Percentiles rank a stretch among this genome's conserved stretches.
phyloP scores from a whole-genome alignment of 2,888 invertebrate species.

The Diarsia dahlii region DNA sequence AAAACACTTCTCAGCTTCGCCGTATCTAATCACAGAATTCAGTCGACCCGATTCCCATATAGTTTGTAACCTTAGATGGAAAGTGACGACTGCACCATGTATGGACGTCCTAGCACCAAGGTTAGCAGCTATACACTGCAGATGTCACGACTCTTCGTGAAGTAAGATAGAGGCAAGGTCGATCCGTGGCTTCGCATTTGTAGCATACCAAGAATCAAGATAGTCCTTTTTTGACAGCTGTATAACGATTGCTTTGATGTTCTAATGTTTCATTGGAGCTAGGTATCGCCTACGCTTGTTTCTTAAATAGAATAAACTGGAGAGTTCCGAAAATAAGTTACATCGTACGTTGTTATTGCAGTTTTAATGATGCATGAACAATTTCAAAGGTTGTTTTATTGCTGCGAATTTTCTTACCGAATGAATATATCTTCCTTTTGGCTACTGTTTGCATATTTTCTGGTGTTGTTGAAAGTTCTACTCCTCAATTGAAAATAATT shows the following conservation, averaged over 20 bases:
- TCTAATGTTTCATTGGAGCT: conserved; percentile 6
- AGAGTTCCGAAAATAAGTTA: conserved; percentile 12
- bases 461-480: background rate
- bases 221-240: conserved; percentile 66
- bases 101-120: conserved; percentile 73
- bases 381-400: conserved; percentile 8
- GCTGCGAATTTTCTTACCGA: background rate
- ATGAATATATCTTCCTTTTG: background rate
- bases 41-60: conserved; percentile 61
- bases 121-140: conserved; percentile 71
- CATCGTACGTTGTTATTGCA: conserved; percentile 10
- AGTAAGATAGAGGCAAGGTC: conserved; percentile 83
- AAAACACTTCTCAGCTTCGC: conserved; percentile 19
- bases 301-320: conserved; percentile 33
- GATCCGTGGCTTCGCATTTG: conserved; percentile 68
- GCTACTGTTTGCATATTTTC: background rate
- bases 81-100: conserved; percentile 69
- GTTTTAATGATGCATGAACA: conserved; percentile 25
- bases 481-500: background rate
- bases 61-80: conserved; percentile 57
- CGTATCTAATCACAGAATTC: conserved; percentile 58
- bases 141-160: conserved; percentile 76
- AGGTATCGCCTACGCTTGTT: conserved; percentile 32
- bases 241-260: conserved; percentile 52
- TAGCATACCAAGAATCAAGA: conserved; percentile 57